These are phyloP conservation scores for Cepaea nemoralis DNA, from an alignment of 1,140 invertebrate genomes.

Conservation along the genomic window DNA sequence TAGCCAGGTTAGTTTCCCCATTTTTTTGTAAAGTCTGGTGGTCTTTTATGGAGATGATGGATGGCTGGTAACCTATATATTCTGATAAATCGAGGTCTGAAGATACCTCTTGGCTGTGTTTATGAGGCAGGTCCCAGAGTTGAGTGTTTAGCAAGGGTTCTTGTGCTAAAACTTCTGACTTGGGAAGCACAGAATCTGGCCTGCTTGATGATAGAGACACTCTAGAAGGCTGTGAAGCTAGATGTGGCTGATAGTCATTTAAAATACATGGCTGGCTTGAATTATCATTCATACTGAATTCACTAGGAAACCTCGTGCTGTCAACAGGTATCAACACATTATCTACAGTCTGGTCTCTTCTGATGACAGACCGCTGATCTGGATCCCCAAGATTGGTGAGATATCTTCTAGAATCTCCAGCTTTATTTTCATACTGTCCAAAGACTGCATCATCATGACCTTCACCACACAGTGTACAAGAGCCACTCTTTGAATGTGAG, in stretches of 20 bases:
- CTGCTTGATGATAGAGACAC: neutral
- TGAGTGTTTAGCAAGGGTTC: slow-evolving; percentile 11
- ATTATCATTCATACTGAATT: slow-evolving; percentile 53
- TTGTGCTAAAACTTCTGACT: slow-evolving; percentile 26
- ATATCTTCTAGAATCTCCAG: neutral
- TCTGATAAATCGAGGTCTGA: neutral
- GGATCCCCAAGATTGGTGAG: neutral
- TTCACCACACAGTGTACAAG: slow-evolving; percentile 16
- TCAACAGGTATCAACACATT: neutral
- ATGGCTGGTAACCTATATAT: slow-evolving; percentile 10
- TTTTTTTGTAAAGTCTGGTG: neutral
- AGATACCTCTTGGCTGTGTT: neutral
- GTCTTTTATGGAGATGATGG: neutral
- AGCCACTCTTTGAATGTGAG: neutral
- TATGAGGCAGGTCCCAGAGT: neutral
- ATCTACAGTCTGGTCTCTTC: neutral
- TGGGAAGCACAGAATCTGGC: neutral
- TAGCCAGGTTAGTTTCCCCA: neutral
- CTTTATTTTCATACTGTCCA: no score
- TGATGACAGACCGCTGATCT: neutral
- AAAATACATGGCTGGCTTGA: slow-evolving; percentile 4
- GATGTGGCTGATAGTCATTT: neutral
- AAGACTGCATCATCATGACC: no score
- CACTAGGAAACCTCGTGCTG: neutral
- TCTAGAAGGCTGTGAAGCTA: neutral